Evolutionary conservation across 1,140 invertebrate genomes (phyloP), one percentile per base, ranked within the genome.

Genomic region (Idris sp.): DNA sequence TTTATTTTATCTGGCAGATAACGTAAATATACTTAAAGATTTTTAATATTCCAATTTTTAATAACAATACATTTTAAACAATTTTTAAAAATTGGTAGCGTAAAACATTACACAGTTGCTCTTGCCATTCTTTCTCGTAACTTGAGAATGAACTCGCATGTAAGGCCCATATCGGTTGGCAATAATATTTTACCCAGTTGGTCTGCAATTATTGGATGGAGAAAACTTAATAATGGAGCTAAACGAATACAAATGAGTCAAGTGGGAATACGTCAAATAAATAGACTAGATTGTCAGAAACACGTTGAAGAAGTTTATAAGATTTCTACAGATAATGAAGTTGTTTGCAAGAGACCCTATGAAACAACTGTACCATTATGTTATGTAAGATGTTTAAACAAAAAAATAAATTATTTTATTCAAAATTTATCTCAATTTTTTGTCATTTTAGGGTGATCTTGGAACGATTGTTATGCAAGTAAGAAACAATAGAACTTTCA

Each of bases 281-380:
- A 11, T 26, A 11, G 11, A 43, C 4, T 13, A 13, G 40, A 43
- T 8, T 43, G 40, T 7, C 9, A 25, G 4, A 5, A 13, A 2
- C 40, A 43, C 11, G 10, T 43, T 1, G 13, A 43, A 25, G 9
- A 25, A 25, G 6, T 43, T 13, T 43, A 43, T 10, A 25, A 26
- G 4, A 4, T 26, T 43, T 11, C 40, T 0, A 11, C 8, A 11
- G 11, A 43, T 1, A 43, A 26, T 43, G 40, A 43, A 1, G 19
- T 43, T 13, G 19, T 26, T 7, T 43, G 40, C n/a, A 43, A 43
- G 26, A 22, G 40, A 25, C 19, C 40, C 9, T 43, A 43, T 7
- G n/a, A 43, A 43, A 43, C 40, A 0, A 11, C 11, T 7, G 26
- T 19, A 4, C n/a, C 18, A 13, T 26, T 43, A 11, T 43, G 40